phyloP scores from a whole-genome alignment of 2,113 vertebrate species.

The Arvicanthis niloticus region DNA sequence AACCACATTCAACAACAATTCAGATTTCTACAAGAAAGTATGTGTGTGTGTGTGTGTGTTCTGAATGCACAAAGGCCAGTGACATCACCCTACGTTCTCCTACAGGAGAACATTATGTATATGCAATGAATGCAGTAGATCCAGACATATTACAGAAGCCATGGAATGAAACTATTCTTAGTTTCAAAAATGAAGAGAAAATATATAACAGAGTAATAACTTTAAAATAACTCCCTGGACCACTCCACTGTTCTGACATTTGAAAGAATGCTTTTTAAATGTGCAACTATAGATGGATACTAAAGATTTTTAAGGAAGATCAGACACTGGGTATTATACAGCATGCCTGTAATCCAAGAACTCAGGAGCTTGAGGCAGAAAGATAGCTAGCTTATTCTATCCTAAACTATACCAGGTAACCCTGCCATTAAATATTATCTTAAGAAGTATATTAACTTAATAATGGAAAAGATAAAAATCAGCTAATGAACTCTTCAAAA shows the following conservation, averaged over 20 bases:
- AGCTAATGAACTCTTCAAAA: slow-evolving; percentile 2
- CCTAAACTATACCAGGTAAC: not conserved
- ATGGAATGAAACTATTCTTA: slow-evolving; percentile 15
- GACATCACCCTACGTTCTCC: slow-evolving; percentile 4
- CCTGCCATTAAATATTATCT: not conserved
- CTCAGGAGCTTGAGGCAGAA: not conserved
- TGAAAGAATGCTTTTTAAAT: not conserved
- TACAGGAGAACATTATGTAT: not conserved
- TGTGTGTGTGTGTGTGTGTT: not conserved
- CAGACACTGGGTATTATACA: not conserved
- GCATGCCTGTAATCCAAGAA: not conserved
- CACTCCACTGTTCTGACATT: not conserved
- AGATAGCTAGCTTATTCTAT: not conserved
- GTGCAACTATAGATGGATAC: not conserved
- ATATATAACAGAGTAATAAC: not conserved
- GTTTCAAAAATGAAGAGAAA: slow-evolving; percentile 24
- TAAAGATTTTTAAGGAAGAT: not conserved
- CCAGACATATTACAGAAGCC: not conserved
- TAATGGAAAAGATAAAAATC: slow-evolving; percentile 34
- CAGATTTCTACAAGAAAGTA: not conserved
- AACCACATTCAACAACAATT: slow-evolving; percentile 48
- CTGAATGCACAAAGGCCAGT: not conserved
- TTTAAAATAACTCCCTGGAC: not conserved
- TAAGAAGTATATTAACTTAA: not conserved
- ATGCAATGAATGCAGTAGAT: slow-evolving; percentile 9